These are phyloP conservation scores for Myrmecophaga tridactyla DNA, from an alignment of 2,113 vertebrate genomes.

Conservation along the genomic window DNA sequence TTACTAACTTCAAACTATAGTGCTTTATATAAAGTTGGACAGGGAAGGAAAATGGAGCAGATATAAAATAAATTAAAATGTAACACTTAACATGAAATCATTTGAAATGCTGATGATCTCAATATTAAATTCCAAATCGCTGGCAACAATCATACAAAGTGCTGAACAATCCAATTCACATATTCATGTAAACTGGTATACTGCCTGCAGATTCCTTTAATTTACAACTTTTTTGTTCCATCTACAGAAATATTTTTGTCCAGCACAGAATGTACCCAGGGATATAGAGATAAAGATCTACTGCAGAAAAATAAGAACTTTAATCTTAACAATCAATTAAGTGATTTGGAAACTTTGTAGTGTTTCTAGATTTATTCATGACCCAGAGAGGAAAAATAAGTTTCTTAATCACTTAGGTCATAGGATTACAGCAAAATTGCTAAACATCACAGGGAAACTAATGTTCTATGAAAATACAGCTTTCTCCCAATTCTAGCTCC, in stretches of 20 bases:
- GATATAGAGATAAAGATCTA: slow-evolving; percentile 31
- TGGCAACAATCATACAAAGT: neutral
- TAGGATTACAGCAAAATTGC: neutral
- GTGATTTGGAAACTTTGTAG: neutral
- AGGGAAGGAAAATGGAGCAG: neutral
- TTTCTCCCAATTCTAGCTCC: neutral
- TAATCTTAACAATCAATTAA: slow-evolving; percentile 39
- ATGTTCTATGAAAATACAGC: neutral
- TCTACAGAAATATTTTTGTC: slow-evolving; percentile 15
- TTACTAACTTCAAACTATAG: neutral
- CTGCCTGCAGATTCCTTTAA: neutral
- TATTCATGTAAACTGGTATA: neutral
- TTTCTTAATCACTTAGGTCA: neutral
- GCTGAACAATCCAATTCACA: neutral
- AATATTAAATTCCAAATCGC: neutral
- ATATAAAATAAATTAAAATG: slow-evolving; percentile 21
- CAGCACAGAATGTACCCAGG: slow-evolving; percentile 36
- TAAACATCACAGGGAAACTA: neutral
- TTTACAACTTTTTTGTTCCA: neutral
- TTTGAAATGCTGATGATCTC: neutral
- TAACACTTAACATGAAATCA: neutral
- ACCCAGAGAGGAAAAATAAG: slow-evolving; percentile 40
- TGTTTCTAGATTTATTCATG: slow-evolving; percentile 14
- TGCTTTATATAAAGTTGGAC: neutral
- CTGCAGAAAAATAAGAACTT: slow-evolving; percentile 18